A percentile compares a stretch with the other conserved stretches of the same genome.
These are phyloP conservation scores for Drosophila rufa DNA, from an alignment of 1,140 invertebrate species.

Conservation along the genomic window DNA sequence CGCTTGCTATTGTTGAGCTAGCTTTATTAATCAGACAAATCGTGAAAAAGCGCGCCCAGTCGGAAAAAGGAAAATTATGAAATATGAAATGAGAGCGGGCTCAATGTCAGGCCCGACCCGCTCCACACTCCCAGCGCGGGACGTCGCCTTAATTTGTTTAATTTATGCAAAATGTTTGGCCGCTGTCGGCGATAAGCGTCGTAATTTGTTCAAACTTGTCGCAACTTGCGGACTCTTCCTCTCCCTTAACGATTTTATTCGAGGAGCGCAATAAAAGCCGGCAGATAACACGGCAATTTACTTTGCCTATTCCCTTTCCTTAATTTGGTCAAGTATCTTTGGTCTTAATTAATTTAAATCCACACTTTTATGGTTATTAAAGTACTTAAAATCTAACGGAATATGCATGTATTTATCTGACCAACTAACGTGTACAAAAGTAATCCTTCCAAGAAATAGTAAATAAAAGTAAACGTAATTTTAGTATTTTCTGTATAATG, in stretches of 20 bases:
- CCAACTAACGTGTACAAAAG: background rate
- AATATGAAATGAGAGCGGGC: constrained; percentile 34
- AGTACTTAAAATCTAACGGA: no score
- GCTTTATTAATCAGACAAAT: constrained; percentile 73
- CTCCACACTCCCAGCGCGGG: constrained; percentile 7
- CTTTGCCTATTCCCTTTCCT: background rate
- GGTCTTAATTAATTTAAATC: background rate
- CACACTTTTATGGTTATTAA: background rate
- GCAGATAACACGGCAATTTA: constrained; percentile 5
- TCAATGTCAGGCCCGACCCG: constrained; percentile 27
- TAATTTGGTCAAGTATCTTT: background rate
- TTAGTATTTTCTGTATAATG: no score
- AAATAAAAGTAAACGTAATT: no score
- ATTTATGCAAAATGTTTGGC: constrained; percentile 76
- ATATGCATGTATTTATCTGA: no score
- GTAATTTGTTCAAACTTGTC: constrained; percentile 70
- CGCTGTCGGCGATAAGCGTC: constrained; percentile 56
- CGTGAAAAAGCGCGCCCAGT: constrained; percentile 54
- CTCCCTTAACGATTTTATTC: background rate
- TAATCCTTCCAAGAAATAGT: no score
- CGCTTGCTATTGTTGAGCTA: constrained; percentile 50
- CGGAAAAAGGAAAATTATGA: constrained; percentile 66
- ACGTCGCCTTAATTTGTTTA: constrained; percentile 66
- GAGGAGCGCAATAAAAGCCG: background rate
- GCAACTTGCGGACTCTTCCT: constrained; percentile 43